Base-by-base conservation (phyloP, 2,888 invertebrate species). In the Himalopsyche kuldschensis region DNA sequence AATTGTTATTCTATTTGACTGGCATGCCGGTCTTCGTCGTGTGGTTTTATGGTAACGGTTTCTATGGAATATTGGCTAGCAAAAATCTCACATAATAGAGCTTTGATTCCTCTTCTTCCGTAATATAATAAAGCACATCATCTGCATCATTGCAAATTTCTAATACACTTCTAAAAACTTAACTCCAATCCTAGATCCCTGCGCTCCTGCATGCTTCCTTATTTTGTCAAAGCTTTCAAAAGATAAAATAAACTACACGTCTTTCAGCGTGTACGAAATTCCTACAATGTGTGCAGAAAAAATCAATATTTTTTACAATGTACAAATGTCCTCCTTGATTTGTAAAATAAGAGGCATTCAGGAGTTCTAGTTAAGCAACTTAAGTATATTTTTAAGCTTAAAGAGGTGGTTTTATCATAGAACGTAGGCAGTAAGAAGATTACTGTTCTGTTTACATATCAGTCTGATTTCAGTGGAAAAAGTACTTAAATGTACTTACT, bases 271-370 rank as follows among this genome's bases (percentile, higher is more conserved):
- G 46, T 31, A 15, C 17, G 4, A 17, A 31, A 79, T 32, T 78
- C 75, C 75, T 63, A 69, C 79, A 82, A 77, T 84, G 84, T 84
- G 84, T 84, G 84, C 84, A 84, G 84, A 84, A 84, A 84, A 84
- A 75, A 48, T 24, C n/a, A 75, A 17, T 77, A 31, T 76, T 31
- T 75, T 47, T 81, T 31, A 31, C 35, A 30, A 78, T 31, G 32
- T 63, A 78, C 63, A 69, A 75, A 81, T 83, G 75, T 24, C 82
- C n/a, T 80, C 46, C 80, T 78, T 75, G 69, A 78, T 69, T 82
- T 76, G 75, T 80, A 30, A 80, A 83, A 81, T 78, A 81, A 63
- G 78, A 83, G 83, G 83, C 83, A 83, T 83, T 83, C 83, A 30
- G 83, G 81, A 83, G 81, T 81, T 75, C 20, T 48, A 75, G 41